Evolutionary conservation across 2,888 invertebrate genomes (phyloP).

Genomic region (Rhagonycha fulva): DNA sequence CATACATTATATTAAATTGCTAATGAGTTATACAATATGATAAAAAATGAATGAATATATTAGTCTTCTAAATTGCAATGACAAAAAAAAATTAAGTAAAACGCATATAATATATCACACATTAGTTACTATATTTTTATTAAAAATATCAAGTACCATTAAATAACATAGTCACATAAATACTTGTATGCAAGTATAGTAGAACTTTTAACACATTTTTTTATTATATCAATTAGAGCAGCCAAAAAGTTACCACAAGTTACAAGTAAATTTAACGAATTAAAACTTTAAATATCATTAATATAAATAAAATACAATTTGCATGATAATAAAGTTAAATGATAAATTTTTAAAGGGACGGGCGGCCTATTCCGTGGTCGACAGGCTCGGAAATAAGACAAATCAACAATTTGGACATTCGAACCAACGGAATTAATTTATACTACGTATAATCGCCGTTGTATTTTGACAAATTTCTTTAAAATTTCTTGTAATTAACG

Average conservation of each 20-base stretch:
- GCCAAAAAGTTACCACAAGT: conserved; percentile 12
- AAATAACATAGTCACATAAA: conserved; percentile 51
- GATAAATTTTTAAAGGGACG: conserved; percentile 48
- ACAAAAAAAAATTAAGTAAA: not conserved
- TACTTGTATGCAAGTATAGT: conserved; percentile 34
- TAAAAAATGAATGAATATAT: not conserved
- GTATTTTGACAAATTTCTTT: conserved; percentile 9
- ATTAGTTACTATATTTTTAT: conserved; percentile 40
- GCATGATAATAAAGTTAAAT: not conserved
- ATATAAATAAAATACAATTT: not conserved
- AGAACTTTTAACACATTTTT: conserved; percentile 34
- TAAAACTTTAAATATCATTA: not conserved
- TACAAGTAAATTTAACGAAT: not conserved
- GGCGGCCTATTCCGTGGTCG: conserved; percentile 54
- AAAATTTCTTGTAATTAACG: conserved; percentile 1
- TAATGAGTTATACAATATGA: not conserved
- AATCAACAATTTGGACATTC: conserved; percentile 49
- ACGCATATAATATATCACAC: conserved; percentile 1
- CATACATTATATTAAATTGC: not conserved
- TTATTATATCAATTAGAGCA: conserved; percentile 18
- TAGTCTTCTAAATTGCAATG: not conserved
- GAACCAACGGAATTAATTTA: conserved; percentile 49
- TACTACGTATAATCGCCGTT: conserved; percentile 20
- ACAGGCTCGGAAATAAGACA: conserved; percentile 56
- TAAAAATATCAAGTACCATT: conserved; percentile 53